phyloP scores from a whole-genome alignment of 2,888 invertebrate genomes.

The Ophion costatus region DNA sequence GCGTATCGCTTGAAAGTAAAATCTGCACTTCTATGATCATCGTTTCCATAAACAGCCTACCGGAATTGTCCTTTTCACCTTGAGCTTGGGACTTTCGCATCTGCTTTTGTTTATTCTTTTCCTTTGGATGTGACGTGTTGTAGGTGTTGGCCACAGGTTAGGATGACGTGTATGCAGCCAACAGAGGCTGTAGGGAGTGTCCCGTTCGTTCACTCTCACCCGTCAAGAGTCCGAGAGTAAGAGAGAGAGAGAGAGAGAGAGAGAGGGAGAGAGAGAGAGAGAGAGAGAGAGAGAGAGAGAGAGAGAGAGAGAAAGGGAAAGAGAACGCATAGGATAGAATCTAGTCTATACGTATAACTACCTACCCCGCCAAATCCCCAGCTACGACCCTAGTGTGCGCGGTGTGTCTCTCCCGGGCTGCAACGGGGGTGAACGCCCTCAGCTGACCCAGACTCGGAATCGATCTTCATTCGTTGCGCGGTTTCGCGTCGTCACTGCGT shows the following conservation, averaged over 20 bases:
- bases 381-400: constrained; percentile 80
- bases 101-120: not conserved
- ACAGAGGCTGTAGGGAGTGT: constrained; percentile 54
- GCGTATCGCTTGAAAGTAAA: too few relatives aligned
- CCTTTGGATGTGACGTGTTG: not conserved
- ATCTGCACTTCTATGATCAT: too few relatives aligned
- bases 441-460: constrained; percentile 83
- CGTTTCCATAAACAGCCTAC: not conserved
- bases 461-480: constrained; percentile 81
- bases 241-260: constrained; percentile 6
- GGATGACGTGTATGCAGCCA: constrained; percentile 31
- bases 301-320: constrained; percentile 33
- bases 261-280: constrained; percentile 32
- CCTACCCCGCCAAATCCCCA: constrained; percentile 74
- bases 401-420: constrained; percentile 83
- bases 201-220: constrained; percentile 54
- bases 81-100: constrained; percentile 9
- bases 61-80: not conserved
- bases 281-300: constrained; percentile 11
- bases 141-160: constrained; percentile 5
- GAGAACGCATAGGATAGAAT: constrained; percentile 54
- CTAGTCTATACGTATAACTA: constrained; percentile 57
- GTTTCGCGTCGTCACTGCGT: constrained; percentile 66
- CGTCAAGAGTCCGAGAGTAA: constrained; percentile 13
- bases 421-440: constrained; percentile 83